Base-by-base conservation (phyloP, 1,140 invertebrate species). In the Drosophila hydei region DNA sequence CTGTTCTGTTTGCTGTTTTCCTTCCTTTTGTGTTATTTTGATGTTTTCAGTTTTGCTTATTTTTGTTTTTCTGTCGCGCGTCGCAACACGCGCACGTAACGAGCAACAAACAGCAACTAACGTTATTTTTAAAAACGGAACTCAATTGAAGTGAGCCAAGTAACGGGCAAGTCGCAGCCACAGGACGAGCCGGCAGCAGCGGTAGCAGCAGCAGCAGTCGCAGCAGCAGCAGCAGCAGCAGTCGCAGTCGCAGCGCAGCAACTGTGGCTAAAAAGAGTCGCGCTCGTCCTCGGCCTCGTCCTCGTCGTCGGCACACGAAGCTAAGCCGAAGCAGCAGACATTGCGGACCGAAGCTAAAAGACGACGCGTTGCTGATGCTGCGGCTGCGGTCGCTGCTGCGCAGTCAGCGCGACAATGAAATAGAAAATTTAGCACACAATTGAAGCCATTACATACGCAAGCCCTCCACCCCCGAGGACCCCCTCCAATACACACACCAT, bases 81-180 rank as follows among this genome's bases (percentile, higher is more conserved):
- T 89, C 75, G 85, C 76, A 81, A 77, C 89, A 89, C 89, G 84
- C 89, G 81, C 89, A 90, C 89, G 85, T 89, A 81, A 78, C 89
- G 85, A 91, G 89, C 89, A 91, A 89, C 89, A 91, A 91, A 91
- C 89, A 89, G 89, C 85, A 91, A 91, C 89, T 91, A 91, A 91
- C 81, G 89, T 90, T 91, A 89, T 88, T 88, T 91, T 89, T 77
- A 72, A 87, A 87, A 89, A 77, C 74, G 73, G 72, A 90, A 83
- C 84, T 83, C 85, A 75, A 87, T 87, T 83, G 78, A 90, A 90
- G 80, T 89, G 77, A 77, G 73, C 83, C 78, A 87, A 87, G 83
- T 68, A 60, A 64, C 62, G 59, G 59, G 61, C 60, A 77, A 81
- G 40, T 51, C 58, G 45, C 64, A 43, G 72, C 59, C 33, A 62